These are phyloP conservation scores for Apodemia zela DNA, from an alignment of 2,888 invertebrate genomes.

Conservation along the genomic window DNA sequence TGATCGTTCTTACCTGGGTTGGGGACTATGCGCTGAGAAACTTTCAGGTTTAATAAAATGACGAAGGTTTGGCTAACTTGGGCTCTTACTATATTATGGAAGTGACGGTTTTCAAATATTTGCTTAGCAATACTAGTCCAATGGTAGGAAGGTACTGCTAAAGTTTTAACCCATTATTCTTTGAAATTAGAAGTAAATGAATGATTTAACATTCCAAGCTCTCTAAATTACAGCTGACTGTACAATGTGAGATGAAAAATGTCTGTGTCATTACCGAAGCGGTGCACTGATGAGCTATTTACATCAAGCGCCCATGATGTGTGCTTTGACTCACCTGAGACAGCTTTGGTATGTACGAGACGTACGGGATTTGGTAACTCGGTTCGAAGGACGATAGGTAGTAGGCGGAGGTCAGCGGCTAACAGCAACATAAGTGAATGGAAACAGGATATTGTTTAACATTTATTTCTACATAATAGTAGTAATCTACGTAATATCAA, in stretches of 20 bases:
- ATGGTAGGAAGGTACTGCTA: background rate
- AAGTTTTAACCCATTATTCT: background rate
- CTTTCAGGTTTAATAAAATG: too few relatives aligned
- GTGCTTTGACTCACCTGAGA: constrained; percentile 61
- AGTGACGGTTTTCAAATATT: too few relatives aligned
- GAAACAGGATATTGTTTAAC: constrained; percentile 33
- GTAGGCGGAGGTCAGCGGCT: constrained; percentile 70
- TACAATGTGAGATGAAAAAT: constrained; percentile 14
- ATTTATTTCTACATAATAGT: background rate
- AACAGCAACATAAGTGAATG: constrained; percentile 39
- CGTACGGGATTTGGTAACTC: constrained; percentile 64
- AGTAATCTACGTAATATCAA: too few relatives aligned
- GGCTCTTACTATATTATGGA: too few relatives aligned
- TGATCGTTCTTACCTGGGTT: too few relatives aligned
- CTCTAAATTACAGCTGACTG: background rate
- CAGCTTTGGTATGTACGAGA: constrained; percentile 64
- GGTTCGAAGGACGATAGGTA: constrained; percentile 63
- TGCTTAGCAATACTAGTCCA: too few relatives aligned
- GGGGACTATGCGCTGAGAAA: too few relatives aligned
- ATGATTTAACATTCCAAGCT: constrained; percentile 4
- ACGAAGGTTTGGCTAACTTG: too few relatives aligned
- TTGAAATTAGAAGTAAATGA: background rate
- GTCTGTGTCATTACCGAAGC: constrained; percentile 23
- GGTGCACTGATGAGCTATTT: constrained; percentile 28
- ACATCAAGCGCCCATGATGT: constrained; percentile 26